These are phyloP conservation scores for Bembecia ichneumoniformis DNA, from an alignment of 2,888 invertebrate genomes.

Conservation along the genomic window DNA sequence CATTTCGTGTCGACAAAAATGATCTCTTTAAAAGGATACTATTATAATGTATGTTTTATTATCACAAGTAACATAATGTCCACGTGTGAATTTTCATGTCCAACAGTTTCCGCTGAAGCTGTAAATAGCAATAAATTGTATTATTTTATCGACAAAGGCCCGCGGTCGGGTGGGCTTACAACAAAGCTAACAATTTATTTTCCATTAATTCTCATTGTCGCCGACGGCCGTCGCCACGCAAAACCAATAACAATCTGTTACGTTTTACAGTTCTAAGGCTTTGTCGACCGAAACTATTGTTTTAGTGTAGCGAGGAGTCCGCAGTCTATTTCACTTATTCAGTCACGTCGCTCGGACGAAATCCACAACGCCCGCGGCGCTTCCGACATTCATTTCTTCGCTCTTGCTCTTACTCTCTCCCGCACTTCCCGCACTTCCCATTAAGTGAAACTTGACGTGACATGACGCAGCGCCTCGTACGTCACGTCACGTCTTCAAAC, in stretches of 20 bases:
- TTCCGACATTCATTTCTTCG: neutral
- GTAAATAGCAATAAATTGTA: constrained; percentile 1
- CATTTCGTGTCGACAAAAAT: too few species aligned
- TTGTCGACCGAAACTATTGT: constrained; percentile 16
- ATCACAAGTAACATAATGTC: too few species aligned
- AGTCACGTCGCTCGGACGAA: constrained; percentile 38
- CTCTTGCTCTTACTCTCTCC: too few species aligned
- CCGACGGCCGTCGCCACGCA: constrained; percentile 21
- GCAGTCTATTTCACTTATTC: constrained; percentile 33
- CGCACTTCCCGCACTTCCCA: neutral
- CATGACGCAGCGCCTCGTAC: too few species aligned
- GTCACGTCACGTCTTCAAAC: too few species aligned
- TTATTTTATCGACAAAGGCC: constrained; percentile 3
- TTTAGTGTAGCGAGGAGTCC: constrained; percentile 16
- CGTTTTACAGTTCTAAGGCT: constrained; percentile 28
- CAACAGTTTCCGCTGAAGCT: neutral
- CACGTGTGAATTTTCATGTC: neutral
- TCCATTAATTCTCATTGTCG: constrained; percentile 27
- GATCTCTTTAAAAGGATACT: too few species aligned
- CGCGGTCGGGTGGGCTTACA: neutral
- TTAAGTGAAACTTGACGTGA: neutral
- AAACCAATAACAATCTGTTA: constrained; percentile 48
- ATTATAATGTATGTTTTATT: too few species aligned
- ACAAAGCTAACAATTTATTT: constrained; percentile 30
- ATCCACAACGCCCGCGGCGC: constrained; percentile 35